Conservation (phyloP, 2,888 invertebrate species). For the Dermolepida albohirtum region DNA sequence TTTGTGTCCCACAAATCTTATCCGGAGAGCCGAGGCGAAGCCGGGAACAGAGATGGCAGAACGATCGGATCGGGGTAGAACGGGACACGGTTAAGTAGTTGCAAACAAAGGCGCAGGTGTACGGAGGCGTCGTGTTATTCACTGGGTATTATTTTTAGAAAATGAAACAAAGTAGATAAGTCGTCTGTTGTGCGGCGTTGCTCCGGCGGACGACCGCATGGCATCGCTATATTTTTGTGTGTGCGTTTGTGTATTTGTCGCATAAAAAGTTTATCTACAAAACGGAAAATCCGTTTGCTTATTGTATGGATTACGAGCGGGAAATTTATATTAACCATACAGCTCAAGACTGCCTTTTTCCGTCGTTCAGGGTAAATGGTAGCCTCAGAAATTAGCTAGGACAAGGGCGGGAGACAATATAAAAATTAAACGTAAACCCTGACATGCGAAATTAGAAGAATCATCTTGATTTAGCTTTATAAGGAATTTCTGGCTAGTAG, state of each 20-base stretch:
- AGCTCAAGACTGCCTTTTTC: slow-evolving; percentile 18
- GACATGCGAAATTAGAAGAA: no score
- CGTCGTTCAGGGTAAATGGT: not conserved
- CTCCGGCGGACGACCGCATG: slow-evolving; percentile 23
- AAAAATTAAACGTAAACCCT: no score
- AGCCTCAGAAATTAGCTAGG: no score
- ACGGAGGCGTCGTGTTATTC: slow-evolving; percentile 57
- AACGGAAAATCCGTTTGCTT: slow-evolving; percentile 39
- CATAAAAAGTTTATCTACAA: slow-evolving; percentile 48
- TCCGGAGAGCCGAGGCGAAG: slow-evolving; percentile 26
- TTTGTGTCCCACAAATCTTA: slow-evolving; percentile 49
- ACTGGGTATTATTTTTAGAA: slow-evolving; percentile 62
- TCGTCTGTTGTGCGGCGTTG: slow-evolving; percentile 51
- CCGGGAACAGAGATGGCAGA: slow-evolving; percentile 43
- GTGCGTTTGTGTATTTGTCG: slow-evolving; percentile 40
- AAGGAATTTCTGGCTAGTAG: no score
- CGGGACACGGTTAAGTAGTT: slow-evolving; percentile 53
- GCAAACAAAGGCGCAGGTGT: slow-evolving; percentile 60
- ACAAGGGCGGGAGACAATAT: no score
- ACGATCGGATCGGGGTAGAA: slow-evolving; percentile 27
- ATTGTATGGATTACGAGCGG: slow-evolving; percentile 39
- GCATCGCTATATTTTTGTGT: no score
- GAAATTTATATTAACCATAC: slow-evolving; percentile 37
- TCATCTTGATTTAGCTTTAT: no score
- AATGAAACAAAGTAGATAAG: slow-evolving; percentile 63